Conservation (phyloP, 2,113 vertebrate species). For the Mus pahari region DNA sequence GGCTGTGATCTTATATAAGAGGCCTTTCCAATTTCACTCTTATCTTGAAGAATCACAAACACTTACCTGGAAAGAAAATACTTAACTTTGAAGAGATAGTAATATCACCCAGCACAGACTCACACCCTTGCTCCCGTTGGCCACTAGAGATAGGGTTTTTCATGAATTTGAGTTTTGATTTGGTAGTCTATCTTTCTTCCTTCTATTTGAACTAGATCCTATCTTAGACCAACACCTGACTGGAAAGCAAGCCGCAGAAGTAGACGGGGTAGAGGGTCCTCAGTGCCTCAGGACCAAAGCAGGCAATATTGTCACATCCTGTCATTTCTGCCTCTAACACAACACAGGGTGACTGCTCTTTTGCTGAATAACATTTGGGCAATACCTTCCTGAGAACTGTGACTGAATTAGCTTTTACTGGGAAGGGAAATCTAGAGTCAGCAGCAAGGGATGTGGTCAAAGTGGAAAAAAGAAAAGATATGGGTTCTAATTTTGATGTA, state of each 20-base stretch:
- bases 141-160: background rate
- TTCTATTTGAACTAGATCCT: background rate
- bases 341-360: background rate
- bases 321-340: background rate
- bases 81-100: background rate
- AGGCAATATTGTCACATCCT: background rate
- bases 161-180: background rate
- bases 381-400: background rate
- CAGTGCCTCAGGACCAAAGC: accelerated
- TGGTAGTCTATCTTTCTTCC: background rate
- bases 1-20: background rate
- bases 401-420: background rate
- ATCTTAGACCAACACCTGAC: background rate
- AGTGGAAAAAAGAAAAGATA: background rate
- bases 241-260: background rate
- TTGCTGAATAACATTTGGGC: background rate
- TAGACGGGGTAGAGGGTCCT: background rate
- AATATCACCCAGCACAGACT: background rate
- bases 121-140: background rate
- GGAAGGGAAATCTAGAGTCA: background rate
- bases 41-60: constrained; percentile 11
- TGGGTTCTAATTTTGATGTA: background rate
- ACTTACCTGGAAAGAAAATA: constrained; percentile 47
- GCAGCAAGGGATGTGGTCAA: background rate
- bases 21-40: constrained; percentile 38